phyloP scores from a whole-genome alignment of 2,888 invertebrate genomes.

The Lampropteryx suffumata region DNA sequence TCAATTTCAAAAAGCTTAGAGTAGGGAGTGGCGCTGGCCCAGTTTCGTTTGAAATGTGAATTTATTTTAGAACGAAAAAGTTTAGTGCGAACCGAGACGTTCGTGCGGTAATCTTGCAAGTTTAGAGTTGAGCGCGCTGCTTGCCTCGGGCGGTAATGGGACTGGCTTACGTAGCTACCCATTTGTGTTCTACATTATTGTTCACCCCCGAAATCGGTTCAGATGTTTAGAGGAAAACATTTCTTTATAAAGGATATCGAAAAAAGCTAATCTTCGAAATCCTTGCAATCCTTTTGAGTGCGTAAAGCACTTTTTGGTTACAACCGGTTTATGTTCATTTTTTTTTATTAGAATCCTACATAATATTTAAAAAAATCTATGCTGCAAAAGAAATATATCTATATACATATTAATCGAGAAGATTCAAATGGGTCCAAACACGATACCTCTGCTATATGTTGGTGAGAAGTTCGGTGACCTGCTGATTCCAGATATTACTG shows the following conservation, averaged over 20 bases:
- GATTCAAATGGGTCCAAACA: too few species aligned
- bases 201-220: slow-evolving; percentile 16
- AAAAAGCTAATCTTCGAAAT: too few species aligned
- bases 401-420: too few species aligned
- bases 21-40: neutral
- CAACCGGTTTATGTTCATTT: too few species aligned
- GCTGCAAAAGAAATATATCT: too few species aligned
- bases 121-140: slow-evolving; percentile 13
- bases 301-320: too few species aligned
- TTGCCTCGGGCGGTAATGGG: slow-evolving; percentile 23
- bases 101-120: slow-evolving; percentile 20
- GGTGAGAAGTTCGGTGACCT: too few species aligned
- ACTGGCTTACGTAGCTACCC: slow-evolving; percentile 22
- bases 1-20: neutral
- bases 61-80: slow-evolving; percentile 43
- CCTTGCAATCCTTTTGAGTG: too few species aligned
- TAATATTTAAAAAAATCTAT: too few species aligned
- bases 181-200: slow-evolving; percentile 18
- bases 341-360: too few species aligned
- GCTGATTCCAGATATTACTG: too few species aligned
- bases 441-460: too few species aligned
- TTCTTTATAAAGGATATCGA: slow-evolving; percentile 1
- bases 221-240: slow-evolving; percentile 7
- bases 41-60: slow-evolving; percentile 24
- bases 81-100: slow-evolving; percentile 19